Percentiles rank a stretch among this genome's conserved stretches.
phyloP scores from a whole-genome alignment of 2,113 vertebrate genomes.

The Camarhynchus parvulus region DNA sequence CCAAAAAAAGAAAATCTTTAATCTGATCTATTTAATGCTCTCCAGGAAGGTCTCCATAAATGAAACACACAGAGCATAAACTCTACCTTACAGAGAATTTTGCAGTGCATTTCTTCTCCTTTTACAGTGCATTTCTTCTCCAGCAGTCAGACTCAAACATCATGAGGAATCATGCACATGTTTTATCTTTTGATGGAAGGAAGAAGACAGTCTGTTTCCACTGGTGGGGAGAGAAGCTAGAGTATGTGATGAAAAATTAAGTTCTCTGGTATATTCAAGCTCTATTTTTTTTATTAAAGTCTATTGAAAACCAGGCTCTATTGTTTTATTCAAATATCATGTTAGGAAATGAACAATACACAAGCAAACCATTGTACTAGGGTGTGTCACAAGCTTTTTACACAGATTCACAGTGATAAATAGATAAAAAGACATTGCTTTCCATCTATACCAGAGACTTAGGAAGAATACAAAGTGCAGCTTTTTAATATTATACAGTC shows the following conservation, averaged over 20 bases:
- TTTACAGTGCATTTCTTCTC: not conserved
- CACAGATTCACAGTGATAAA: slow-evolving; percentile 8
- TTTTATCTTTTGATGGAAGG: not conserved
- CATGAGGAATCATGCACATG: not conserved
- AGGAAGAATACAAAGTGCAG: not conserved
- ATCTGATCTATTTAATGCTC: not conserved
- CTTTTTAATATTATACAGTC: not conserved
- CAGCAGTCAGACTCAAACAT: not conserved
- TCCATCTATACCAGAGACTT: not conserved
- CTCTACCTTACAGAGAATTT: not conserved
- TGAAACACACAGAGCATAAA: not conserved
- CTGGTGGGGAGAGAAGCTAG: not conserved
- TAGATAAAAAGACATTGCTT: not conserved
- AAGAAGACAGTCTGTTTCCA: not conserved
- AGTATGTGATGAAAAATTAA: not conserved
- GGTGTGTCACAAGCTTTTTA: not conserved
- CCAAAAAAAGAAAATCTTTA: not conserved
- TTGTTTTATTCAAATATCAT: slow-evolving; percentile 35
- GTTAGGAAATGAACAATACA: slow-evolving; percentile 60
- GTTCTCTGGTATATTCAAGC: not conserved
- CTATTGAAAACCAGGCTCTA: not conserved
- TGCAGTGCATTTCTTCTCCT: not conserved
- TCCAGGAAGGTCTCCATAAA: not conserved
- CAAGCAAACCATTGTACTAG: not conserved
- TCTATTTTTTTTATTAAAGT: not conserved